Evolutionary conservation across 2,888 invertebrate species (phyloP), one percentile per base, ranked within the genome.

Genomic region (Drosophila neoperkinsi): DNA sequence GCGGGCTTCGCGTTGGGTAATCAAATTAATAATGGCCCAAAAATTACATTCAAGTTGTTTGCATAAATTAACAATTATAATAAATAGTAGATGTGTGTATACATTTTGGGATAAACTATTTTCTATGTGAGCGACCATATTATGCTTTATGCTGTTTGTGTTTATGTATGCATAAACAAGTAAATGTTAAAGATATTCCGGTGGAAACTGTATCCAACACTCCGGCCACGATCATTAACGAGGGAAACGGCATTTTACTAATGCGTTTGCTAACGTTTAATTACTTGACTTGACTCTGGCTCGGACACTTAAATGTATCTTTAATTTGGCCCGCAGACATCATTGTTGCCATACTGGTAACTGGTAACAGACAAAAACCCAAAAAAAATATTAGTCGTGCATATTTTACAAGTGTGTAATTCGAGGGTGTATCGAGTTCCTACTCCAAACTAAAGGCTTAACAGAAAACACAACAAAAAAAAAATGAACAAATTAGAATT

Each of bases 21-120:
- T 88, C 79, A 90, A 84, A 84, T 91, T 86, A 84, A 86, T 91
- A 90, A 91, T 90, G 82, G 77, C 76, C 79, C 61, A 56, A 80
- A 79, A 86, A 90, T 87, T 87, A 84, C 82, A 81, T 89, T 75
- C 75, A 74, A 85, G 84, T 88, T 82, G 75, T 87, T 81, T 90
- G 91, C 89, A 91, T 91, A 91, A 91, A 91, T 91, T 91, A 91
- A 80, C 91, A 90, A 91, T 90, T 89, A 91, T 71, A 68, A 91
- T 71, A 33, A 18, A 59, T 67, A 55, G 67, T 25, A n/a, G 16
- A 46, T 33, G n/a, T 41, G 9, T 21, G 38, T 52, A 66, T 49
- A 33, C n/a, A 31, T 41, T 58, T 56, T 52, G 33, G 41, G 28
- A 41, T 31, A 51, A 49, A 71, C 69, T 64, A 77, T 80, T 78